phyloP scores from a whole-genome alignment of 1,140 invertebrate genomes.

The Himalopsyche phryganea region DNA sequence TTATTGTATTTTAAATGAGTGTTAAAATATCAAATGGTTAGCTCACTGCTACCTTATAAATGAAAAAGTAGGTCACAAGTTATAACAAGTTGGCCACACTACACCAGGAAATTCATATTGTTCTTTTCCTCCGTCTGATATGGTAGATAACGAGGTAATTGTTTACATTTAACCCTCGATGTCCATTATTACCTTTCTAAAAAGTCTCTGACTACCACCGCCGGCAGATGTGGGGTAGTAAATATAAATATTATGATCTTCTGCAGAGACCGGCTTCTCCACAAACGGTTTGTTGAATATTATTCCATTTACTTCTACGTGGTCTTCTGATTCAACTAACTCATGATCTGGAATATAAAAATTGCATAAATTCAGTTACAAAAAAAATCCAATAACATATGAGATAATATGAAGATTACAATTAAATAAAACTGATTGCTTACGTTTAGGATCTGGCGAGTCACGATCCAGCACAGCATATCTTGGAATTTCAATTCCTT shows the following conservation, averaged over 20 bases:
- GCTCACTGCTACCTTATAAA: too few relatives aligned
- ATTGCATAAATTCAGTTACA: too few relatives aligned
- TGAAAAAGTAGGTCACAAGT: too few relatives aligned
- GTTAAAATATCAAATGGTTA: too few relatives aligned
- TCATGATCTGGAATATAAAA: conserved; percentile 71
- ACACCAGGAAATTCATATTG: too few relatives aligned
- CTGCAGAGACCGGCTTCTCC: conserved; percentile 94
- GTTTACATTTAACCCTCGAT: too few relatives aligned
- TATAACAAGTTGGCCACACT: too few relatives aligned
- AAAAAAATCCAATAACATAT: too few relatives aligned
- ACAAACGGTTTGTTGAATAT: conserved; percentile 99
- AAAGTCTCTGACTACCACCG: conserved; percentile 92
- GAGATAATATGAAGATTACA: too few relatives aligned
- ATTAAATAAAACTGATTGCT: conserved; percentile 37
- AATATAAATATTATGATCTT: conserved; percentile 99
- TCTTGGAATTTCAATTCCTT: conserved; percentile 95
- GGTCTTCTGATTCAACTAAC: conserved; percentile 95
- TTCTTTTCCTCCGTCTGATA: too few relatives aligned
- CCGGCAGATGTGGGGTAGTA: conserved; percentile 99
- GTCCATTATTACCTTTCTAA: conserved; percentile 95
- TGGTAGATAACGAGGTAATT: too few relatives aligned
- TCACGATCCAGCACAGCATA: conserved; percentile 97
- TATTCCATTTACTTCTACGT: conserved; percentile 96
- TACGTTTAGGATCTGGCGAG: conserved; percentile 84
- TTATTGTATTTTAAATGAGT: too few relatives aligned